These are phyloP conservation scores for Tetropium fuscum DNA, from an alignment of 2,888 invertebrate species.

Conservation along the genomic window DNA sequence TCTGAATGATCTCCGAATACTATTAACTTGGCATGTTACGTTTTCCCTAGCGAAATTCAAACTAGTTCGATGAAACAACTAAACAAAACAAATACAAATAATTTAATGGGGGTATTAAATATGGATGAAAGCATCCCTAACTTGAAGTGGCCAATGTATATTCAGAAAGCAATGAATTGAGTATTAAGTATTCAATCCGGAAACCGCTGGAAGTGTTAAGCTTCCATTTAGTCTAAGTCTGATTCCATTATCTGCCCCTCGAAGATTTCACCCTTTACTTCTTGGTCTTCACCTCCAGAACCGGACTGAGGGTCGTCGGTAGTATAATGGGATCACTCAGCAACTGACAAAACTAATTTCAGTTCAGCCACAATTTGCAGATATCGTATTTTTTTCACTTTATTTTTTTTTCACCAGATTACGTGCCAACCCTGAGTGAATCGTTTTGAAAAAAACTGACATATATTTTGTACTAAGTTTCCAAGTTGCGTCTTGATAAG, in stretches of 20 bases:
- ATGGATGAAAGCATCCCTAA: conserved; percentile 49
- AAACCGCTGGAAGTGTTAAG: conserved; percentile 66
- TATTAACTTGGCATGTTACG: too few species aligned
- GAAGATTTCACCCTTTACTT: conserved; percentile 62
- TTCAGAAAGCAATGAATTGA: conserved; percentile 64
- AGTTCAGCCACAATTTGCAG: too few species aligned
- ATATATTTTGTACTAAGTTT: too few species aligned
- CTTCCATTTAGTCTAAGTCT: conserved; percentile 67
- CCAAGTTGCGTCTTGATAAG: too few species aligned
- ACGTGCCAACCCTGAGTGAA: too few species aligned
- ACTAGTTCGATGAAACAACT: conserved; percentile 7
- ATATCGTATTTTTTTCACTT: too few species aligned
- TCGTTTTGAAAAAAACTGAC: too few species aligned
- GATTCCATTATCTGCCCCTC: conserved; percentile 66
- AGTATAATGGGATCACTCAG: too few species aligned
- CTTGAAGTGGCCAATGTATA: conserved; percentile 60
- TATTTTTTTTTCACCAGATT: too few species aligned
- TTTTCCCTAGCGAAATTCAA: too few species aligned
- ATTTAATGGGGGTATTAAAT: conserved; percentile 62
- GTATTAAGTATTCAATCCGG: conserved; percentile 65
- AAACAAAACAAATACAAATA: conserved; percentile 60
- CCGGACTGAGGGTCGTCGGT: conserved; percentile 8
- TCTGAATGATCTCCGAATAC: too few species aligned
- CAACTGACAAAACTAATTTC: too few species aligned
- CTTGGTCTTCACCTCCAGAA: conserved; percentile 38